Conservation (phyloP, 2,113 vertebrate species). For the Phyllostomus hastatus region DNA sequence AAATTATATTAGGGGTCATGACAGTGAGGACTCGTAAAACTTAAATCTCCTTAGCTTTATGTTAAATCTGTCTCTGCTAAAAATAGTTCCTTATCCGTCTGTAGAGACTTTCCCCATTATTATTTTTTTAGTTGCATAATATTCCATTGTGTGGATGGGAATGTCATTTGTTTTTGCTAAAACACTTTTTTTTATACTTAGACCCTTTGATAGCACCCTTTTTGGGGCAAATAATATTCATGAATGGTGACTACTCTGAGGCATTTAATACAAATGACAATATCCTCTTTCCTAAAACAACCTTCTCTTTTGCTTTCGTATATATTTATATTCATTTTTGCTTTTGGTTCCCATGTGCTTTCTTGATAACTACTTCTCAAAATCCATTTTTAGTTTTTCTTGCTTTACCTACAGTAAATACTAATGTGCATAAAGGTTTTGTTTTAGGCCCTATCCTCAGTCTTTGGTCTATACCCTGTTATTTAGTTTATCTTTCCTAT, state of each 20-base stretch:
- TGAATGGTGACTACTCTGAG: neutral
- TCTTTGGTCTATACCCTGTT: neutral
- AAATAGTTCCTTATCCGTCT: neutral
- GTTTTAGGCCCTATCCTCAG: neutral
- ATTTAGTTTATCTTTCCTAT: neutral
- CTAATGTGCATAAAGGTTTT: neutral
- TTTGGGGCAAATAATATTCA: neutral
- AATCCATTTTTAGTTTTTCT: neutral
- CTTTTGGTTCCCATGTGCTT: neutral
- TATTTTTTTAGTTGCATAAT: neutral
- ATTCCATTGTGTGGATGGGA: neutral
- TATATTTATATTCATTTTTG: neutral
- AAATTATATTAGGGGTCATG: neutral
- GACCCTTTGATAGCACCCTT: neutral
- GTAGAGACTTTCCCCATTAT: neutral
- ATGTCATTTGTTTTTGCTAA: neutral
- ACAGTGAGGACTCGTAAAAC: neutral
- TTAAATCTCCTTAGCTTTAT: neutral
- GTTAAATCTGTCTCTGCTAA: neutral
- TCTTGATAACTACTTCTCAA: neutral
- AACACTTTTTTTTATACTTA: neutral
- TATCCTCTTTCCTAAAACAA: neutral
- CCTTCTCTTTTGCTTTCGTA: neutral
- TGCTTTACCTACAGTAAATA: neutral
- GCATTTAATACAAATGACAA: neutral